phyloP scores from a whole-genome alignment of 2,113 vertebrate species.

The Lucifuga dentata region DNA sequence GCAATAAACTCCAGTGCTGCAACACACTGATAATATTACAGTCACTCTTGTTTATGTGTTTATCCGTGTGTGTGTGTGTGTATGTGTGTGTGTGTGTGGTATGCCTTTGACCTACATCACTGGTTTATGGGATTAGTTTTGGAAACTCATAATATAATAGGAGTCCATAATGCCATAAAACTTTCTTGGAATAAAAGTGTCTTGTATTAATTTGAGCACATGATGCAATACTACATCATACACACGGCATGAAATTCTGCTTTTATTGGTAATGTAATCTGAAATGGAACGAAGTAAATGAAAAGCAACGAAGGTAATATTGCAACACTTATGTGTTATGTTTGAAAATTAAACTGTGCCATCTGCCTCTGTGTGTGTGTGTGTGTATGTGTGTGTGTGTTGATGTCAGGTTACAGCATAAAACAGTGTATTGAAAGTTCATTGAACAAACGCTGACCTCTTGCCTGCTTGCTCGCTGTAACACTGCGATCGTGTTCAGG shows the following conservation, averaged over 20 bases:
- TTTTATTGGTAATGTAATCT: too few species aligned
- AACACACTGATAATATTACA: constrained; percentile 25
- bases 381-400: too few species aligned
- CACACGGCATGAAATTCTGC: too few species aligned
- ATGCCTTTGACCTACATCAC: background rate
- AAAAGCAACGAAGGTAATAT: too few species aligned
- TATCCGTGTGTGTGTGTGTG: too few species aligned
- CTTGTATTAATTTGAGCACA: background rate
- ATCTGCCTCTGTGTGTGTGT: too few species aligned
- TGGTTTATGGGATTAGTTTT: constrained; percentile 13
- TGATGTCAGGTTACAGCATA: too few species aligned
- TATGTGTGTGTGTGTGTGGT: constrained; percentile 10
- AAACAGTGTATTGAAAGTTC: too few species aligned
- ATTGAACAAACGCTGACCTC: too few species aligned
- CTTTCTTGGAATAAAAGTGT: background rate
- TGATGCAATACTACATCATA: background rate
- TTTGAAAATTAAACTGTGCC: too few species aligned
- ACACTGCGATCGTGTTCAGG: background rate
- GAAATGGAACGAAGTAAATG: too few species aligned
- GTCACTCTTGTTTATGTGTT: background rate
- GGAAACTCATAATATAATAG: background rate
- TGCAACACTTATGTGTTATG: too few species aligned
- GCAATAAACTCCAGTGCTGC: constrained; percentile 2
- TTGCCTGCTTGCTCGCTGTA: background rate
- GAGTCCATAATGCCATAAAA: background rate